Evolutionary conservation across 2,797 vertebrate species (phyloP).

Genomic region (Argyrosomus regius): DNA sequence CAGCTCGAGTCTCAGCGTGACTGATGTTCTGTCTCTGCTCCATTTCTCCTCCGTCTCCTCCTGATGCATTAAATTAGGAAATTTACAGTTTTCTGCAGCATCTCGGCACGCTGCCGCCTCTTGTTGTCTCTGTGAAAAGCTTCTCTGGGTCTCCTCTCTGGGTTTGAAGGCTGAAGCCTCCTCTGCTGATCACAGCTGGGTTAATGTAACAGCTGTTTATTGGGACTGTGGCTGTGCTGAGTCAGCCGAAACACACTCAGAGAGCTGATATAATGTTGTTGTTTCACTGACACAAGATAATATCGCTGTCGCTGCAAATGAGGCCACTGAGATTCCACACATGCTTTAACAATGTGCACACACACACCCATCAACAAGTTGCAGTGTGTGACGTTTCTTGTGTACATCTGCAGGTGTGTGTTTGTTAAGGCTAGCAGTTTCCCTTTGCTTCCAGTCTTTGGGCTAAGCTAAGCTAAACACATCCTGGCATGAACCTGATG

Average conservation of each 20-base stretch:
- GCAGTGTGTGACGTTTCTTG: no score
- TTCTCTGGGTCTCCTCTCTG: not conserved
- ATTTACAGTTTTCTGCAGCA: constrained; percentile 3
- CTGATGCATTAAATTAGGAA: not conserved
- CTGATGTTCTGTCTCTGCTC: not conserved
- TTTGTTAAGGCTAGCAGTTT: not conserved
- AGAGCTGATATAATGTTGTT: not conserved
- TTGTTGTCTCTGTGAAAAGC: not conserved
- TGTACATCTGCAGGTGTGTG: no score
- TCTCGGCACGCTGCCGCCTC: not conserved
- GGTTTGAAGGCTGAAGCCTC: not conserved
- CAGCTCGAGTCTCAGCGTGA: not conserved
- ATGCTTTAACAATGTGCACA: no score
- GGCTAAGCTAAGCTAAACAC: not conserved
- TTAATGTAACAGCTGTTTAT: not conserved
- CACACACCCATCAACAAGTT: no score
- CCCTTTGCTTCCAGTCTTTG: not conserved
- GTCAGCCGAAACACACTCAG: not conserved
- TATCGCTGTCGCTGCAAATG: no score
- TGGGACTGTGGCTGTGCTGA: not conserved
- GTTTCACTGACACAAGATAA: not conserved
- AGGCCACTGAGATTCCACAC: no score
- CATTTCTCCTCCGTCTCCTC: not conserved
- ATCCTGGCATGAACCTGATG: not conserved
- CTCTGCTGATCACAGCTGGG: not conserved